Base-by-base conservation (phyloP, 2,888 invertebrate genomes). In the Pseudococcus viburni region DNA sequence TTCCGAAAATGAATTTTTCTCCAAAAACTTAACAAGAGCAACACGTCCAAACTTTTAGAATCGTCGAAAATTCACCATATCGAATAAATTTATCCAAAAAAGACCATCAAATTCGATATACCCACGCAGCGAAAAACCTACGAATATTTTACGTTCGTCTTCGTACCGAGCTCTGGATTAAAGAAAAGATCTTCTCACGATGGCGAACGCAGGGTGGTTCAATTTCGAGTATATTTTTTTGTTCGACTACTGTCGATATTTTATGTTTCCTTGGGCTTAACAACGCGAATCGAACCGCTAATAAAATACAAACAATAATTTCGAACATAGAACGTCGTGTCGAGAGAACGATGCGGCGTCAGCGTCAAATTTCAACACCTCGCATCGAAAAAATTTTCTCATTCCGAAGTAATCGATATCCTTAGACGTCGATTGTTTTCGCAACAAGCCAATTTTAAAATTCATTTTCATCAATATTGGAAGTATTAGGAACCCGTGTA, bases 401-500 rank as follows among this genome's bases (percentile, higher is more conserved):
- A 80, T 42, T 80, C 17, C 33, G 12, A 33, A 39, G 39, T 39
- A 42, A 80, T 80, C 80, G 80, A 80, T 80, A 68, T 80, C 33
- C 80, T 80, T 42, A 33, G 73, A 39, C 42, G 26, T 80, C 80
- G 80, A 80, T 80, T 80, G 42, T 80, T 42, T 80, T 42, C 80
- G 80, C 80, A 80, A 33, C 80, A 42, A 39, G 6, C 39, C 33
- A 80, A 80, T 80, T 80, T 80, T 80, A 80, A 80, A 80, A 42
- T 80, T 80, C 39, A 80, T 51, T 42, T 42, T 26, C 42, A 80
- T 80, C n/a, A 42, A 80, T 39, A 39, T 80, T 80, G 39, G 68
- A 68, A 68, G 80, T 80, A 80, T 80, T 42, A 42, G 80, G n/a
- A 80, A 80, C 12, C 42, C 42, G 80, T 80, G 80, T 68, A 68